Conservation (phyloP, 2,113 vertebrate genomes). For the Rhinoderma darwinii region DNA sequence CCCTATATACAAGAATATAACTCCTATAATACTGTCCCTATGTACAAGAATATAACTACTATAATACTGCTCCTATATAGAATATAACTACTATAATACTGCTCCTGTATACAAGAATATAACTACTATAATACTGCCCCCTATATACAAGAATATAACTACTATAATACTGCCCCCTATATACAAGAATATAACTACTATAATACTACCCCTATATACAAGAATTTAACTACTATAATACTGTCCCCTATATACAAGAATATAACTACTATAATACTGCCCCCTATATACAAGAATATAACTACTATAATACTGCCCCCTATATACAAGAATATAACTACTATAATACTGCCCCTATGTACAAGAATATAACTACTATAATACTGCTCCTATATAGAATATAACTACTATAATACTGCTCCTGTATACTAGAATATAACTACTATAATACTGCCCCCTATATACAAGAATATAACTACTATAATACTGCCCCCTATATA, state of each 20-base stretch:
- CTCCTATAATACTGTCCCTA: no score
- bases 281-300: neutral
- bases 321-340: neutral
- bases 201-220: no score
- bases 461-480: neutral
- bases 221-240: no score
- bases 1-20: neutral
- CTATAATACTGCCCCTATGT: neutral
- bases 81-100: slow-evolving; percentile 9
- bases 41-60: no score
- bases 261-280: neutral
- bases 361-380: neutral
- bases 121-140: neutral
- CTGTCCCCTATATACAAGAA: neutral
- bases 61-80: no score
- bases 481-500: neutral
- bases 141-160: neutral
- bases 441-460: neutral
- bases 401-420: neutral
- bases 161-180: neutral
- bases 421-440: neutral
- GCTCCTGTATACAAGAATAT: neutral
- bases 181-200: no score
- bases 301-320: neutral
- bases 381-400: neutral